Percentiles rank a stretch among this genome's conserved stretches.
Conservation (phyloP, 2,797 vertebrate genomes). For the Spinibarbus caldwelli region DNA sequence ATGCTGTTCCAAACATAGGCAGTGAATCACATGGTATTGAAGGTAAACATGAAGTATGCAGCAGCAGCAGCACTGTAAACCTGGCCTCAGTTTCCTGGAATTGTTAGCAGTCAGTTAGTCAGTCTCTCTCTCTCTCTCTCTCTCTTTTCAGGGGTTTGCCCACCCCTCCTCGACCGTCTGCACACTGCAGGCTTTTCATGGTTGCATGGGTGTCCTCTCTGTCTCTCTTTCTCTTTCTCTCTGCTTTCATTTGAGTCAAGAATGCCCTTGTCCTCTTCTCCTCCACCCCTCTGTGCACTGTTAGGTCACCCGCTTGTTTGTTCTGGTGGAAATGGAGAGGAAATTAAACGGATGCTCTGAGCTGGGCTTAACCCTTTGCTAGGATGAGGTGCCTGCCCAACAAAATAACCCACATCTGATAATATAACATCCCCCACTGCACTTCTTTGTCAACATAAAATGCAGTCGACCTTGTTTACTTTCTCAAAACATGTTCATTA, state of each 20-base stretch:
- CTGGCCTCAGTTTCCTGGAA: slow-evolving; percentile 79
- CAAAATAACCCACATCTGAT: slow-evolving; percentile 1
- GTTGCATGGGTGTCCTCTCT: slow-evolving; percentile 73
- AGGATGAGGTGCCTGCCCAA: slow-evolving; percentile 44
- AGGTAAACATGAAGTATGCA: too few relatives aligned
- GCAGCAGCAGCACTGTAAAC: slow-evolving; percentile 67
- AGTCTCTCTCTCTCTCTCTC: slow-evolving; percentile 11
- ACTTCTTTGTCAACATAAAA: background rate
- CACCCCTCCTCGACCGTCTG: slow-evolving; percentile 65
- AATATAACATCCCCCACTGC: background rate
- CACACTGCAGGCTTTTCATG: slow-evolving; percentile 73
- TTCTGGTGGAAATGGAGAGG: slow-evolving; percentile 82
- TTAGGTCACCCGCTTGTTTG: slow-evolving; percentile 83
- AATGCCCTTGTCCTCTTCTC: slow-evolving; percentile 45
- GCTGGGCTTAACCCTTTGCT: slow-evolving; percentile 75
- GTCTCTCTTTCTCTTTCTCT: slow-evolving; percentile 54
- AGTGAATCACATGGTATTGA: slow-evolving; percentile 67
- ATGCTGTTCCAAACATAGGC: background rate
- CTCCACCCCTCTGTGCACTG: slow-evolving; percentile 69
- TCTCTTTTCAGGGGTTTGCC: slow-evolving; percentile 65
- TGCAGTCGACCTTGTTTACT: background rate
- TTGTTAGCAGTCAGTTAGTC: slow-evolving; percentile 72
- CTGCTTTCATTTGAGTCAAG: slow-evolving; percentile 72
- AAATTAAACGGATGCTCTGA: slow-evolving; percentile 75
- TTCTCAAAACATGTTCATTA: background rate